Evolutionary conservation across 2,888 invertebrate species (phyloP), one percentile per base, ranked within the genome.

Genomic region (Craniophora ligustri): DNA sequence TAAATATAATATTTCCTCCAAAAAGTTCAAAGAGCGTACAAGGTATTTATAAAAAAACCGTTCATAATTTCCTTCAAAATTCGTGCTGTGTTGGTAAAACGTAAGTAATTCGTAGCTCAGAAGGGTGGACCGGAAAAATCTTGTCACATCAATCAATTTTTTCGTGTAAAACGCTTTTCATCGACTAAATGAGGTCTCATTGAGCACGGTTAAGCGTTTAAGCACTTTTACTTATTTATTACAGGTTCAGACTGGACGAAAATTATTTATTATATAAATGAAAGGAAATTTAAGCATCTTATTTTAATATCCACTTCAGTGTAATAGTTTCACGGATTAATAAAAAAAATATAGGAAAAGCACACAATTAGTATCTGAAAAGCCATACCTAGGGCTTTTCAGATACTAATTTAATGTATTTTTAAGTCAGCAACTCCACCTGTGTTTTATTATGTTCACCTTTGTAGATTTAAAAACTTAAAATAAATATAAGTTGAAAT

Each of bases 111-210:
- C 21, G 40, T 30, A 42, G 41, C 53, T 61, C 11, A 49, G 47
- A 42, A 62, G 48, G 57, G 63, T 63, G 46, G 54, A 67, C 61
- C 61, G 59, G 41, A 69, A 74, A 78, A 72, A 77, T 75, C 75
- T 74, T 80, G 80, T 80, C 80, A 70, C 82, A 86, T 88, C 85
- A 85, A 88, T 87, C 87, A 86, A 36, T 45, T 83, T 81, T 75
- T 75, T 75, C 75, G 67, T 76, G 72, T 68, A 67, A 76, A 79
- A 79, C 75, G 75, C 71, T 81, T 85, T 84, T 82, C 81, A 84
- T 84, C 83, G 76, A 78, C 79, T 78, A 82, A 81, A 79, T 78
- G 67, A 73, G 71, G 64, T 71, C 56, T 73, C 31, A 40, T 46
- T 49, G 61, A 50, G 45, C 8, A 23, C n/a, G 7, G 6, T 21